Base-by-base conservation (phyloP, 2,113 vertebrate species). In the Picathartes gymnocephalus region DNA sequence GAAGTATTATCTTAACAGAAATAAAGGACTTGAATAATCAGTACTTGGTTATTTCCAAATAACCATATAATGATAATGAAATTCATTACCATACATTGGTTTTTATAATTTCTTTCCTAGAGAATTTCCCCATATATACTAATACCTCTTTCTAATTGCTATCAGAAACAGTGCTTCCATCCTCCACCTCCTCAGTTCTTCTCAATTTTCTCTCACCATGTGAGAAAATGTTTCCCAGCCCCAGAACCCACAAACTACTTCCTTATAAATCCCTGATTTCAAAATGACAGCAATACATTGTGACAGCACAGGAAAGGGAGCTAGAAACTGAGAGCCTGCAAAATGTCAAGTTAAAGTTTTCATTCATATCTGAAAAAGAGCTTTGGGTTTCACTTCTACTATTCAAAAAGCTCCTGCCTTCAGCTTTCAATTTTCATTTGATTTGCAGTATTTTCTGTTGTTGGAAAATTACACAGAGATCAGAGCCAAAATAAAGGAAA, bases 401-500 rank as follows among this genome's bases (percentile, higher is more conserved):
- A 30, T 68, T 65, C 16, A 56, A 35, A 87, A 87, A 76, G 27
- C 4, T 86, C 15, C 15, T 47, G 56, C 6, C n/a, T 90, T 94
- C 56, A 94, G 17, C 47, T 84, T 91, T 64, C 82, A 28, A 71
- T 56, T 87, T 74, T 20, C 14, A 7, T 72, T 79, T 35, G 20
- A 76, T 86, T 92, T 81, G 13, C 15, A 42, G 25, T 72, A 44
- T 82, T 78, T 93, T 89, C 39, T 87, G 11, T 2, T 68, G 8
- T 24, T 81, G 51, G 64, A 83, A 88, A 82, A 70, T 82, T n/a
- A 69, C 33, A 44, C 11, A 80, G 39, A 45, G 31, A 37, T 39
- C 30, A 77, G 53, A 91, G 78, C 44, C 84, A 93, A 95, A 77
- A 82, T 82, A 91, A 91, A 90, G 62, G 37, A 91, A 69, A 24